These are phyloP conservation scores for Hipposideros armiger DNA, from an alignment of 2,113 vertebrate genomes.

Conservation along the genomic window DNA sequence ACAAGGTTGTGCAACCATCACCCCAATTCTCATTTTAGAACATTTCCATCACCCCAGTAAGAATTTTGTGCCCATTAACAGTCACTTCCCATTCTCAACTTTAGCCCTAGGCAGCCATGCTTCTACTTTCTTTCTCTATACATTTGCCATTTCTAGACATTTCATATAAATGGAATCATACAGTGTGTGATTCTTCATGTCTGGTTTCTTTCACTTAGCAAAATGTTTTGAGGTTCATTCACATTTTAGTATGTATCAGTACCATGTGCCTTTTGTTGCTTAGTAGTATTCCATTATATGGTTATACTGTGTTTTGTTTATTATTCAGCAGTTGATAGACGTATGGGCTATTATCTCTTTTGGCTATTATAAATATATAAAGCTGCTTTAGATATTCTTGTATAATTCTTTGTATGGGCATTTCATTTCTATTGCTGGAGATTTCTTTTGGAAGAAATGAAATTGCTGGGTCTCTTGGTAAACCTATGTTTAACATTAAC, in stretches of 20 bases:
- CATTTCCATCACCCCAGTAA: not conserved
- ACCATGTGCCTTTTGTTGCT: not conserved
- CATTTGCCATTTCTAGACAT: not conserved
- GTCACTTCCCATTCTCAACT: not conserved
- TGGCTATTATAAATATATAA: not conserved
- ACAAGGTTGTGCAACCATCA: not conserved
- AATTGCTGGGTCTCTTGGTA: not conserved
- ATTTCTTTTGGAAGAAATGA: not conserved
- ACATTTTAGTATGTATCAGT: not conserved
- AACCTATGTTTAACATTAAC: slow-evolving; percentile 24
- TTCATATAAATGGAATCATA: not conserved
- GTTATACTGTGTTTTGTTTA: not conserved
- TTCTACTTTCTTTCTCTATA: not conserved
- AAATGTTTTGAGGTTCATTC: not conserved
- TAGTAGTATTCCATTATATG: not conserved
- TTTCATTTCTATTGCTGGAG: not conserved
- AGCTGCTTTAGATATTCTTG: not conserved
- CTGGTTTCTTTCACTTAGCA: not conserved
- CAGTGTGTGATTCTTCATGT: not conserved
- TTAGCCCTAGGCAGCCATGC: not conserved
- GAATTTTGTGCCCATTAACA: not conserved
- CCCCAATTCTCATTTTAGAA: not conserved
- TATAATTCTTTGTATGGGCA: not conserved
- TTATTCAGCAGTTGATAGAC: not conserved
- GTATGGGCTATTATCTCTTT: not conserved